Conservation (phyloP, 2,797 vertebrate genomes). For the Poecilia velifera region DNA sequence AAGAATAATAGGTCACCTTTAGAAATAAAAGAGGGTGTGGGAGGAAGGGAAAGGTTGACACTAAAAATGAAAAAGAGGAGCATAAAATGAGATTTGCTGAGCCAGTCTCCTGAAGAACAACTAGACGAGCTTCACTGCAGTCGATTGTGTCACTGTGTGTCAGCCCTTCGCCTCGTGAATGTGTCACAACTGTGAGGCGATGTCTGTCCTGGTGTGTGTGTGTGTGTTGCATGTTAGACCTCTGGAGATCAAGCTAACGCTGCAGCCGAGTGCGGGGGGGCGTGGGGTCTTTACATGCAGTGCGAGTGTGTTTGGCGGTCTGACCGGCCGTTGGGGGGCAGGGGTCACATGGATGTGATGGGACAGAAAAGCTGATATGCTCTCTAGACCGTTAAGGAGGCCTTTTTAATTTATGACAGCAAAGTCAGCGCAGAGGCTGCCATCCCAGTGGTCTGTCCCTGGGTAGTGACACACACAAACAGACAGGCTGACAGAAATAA, state of each 20-base stretch:
- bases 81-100: slow-evolving; percentile 41
- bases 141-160: slow-evolving; percentile 46
- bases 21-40: slow-evolving; percentile 1
- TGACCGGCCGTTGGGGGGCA: slow-evolving; percentile 11
- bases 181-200: slow-evolving; percentile 51
- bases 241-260: slow-evolving; percentile 49
- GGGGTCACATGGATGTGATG: slow-evolving; percentile 42
- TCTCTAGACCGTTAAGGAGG: slow-evolving; percentile 72
- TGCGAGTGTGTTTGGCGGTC: slow-evolving; percentile 10
- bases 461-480: slow-evolving; percentile 53
- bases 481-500: slow-evolving; percentile 65
- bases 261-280: slow-evolving; percentile 1
- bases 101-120: slow-evolving; percentile 20
- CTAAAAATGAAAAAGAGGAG: slow-evolving; percentile 22
- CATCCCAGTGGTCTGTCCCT: slow-evolving; percentile 68
- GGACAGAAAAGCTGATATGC: slow-evolving; percentile 66
- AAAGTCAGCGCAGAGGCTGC: slow-evolving; percentile 76
- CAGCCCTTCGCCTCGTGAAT: slow-evolving; percentile 44
- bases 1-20: neutral
- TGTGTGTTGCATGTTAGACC: slow-evolving; percentile 27
- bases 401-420: slow-evolving; percentile 78
- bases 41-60: neutral
- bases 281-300: slow-evolving; percentile 8
- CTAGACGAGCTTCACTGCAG: slow-evolving; percentile 9
- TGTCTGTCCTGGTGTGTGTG: slow-evolving; percentile 50